Evolutionary conservation across 2,888 invertebrate species (phyloP).

Genomic region (Sinodicranocentrus sp.): DNA sequence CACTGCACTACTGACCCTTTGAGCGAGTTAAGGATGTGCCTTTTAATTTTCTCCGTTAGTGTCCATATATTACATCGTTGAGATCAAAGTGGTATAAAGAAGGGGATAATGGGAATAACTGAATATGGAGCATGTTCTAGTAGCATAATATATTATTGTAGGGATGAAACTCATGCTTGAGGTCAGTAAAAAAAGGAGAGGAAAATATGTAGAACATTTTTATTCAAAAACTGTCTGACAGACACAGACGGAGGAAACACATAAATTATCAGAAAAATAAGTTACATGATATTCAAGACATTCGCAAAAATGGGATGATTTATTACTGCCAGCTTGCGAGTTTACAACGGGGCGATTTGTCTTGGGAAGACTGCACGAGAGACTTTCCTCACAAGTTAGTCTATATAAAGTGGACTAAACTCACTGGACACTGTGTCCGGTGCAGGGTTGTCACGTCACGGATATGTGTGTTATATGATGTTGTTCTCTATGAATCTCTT

Average conservation of each 20-base stretch:
- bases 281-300: conserved; percentile 61
- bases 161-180: background rate
- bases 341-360: conserved; percentile 58
- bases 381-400: background rate
- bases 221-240: conserved; percentile 65
- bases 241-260: conserved; percentile 55
- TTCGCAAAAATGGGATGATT: conserved; percentile 68
- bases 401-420: too few relatives aligned
- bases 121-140: too few relatives aligned
- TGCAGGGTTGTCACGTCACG: too few relatives aligned
- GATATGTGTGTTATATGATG: background rate
- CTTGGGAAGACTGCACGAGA: too few relatives aligned
- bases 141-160: too few relatives aligned
- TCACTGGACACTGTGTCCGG: too few relatives aligned
- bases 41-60: too few relatives aligned
- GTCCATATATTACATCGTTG: background rate
- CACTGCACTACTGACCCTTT: conserved; percentile 38
- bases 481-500: too few relatives aligned
- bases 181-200: conserved; percentile 3
- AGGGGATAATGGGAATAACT: too few relatives aligned
- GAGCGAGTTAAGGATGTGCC: background rate
- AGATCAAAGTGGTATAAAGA: background rate
- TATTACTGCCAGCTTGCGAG: conserved; percentile 62
- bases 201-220: conserved; percentile 55
- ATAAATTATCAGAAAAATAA: conserved; percentile 65